Evolutionary conservation across 2,113 vertebrate genomes (phyloP), one percentile per base, ranked within the genome.

Genomic region (Prolemur simus): DNA sequence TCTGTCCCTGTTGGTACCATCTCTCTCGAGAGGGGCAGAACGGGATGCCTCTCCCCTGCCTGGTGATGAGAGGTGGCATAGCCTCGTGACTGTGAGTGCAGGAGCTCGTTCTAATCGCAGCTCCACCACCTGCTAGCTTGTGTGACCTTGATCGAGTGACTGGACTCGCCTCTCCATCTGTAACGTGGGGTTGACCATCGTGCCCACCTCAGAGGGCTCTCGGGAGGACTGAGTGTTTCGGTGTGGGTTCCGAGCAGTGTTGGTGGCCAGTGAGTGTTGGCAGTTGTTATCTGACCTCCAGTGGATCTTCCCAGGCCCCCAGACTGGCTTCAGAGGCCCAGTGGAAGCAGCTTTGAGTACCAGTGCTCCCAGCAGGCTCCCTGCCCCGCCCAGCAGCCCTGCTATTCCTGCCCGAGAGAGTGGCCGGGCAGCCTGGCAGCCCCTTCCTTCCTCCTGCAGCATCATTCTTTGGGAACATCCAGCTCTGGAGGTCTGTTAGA

Each of bases 151-250:
- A 66, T 68, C 2, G 3, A 81, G 76, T 25, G 6, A 69, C 63
- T 4, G 9, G 12, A 52, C 5, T 10, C 1, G 1, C 13, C 15
- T 13, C 27, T 47, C 23, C 1, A 6, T 17, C 23, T 17, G 37
- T 32, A 76, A 82, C 13, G 14, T 6, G 78, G 21, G 69, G 37
- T 25, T 69, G 37, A 54, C 8, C 13, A 34, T 6, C n/a, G 32
- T n/a, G 56, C 56, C 37, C 29, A 45, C 45, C 37, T 56, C 8
- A 27, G 64, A 52, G 60, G 82, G 69, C 81, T 47, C 12, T 29
- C 39, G 39, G 4, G 27, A 39, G 69, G 69, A 39, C 63, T n/a
- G 32, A 39, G 27, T 32, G 39, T 63, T 39, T 37, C 12, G 13
- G 29, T 21, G 82, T 8, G 6, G 18, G 12, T 34, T 32, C 3